Percentiles rank a stretch among this genome's conserved stretches.
These are phyloP conservation scores for Fabriciana adippe DNA, from an alignment of 2,888 invertebrate genomes.

Conservation along the genomic window DNA sequence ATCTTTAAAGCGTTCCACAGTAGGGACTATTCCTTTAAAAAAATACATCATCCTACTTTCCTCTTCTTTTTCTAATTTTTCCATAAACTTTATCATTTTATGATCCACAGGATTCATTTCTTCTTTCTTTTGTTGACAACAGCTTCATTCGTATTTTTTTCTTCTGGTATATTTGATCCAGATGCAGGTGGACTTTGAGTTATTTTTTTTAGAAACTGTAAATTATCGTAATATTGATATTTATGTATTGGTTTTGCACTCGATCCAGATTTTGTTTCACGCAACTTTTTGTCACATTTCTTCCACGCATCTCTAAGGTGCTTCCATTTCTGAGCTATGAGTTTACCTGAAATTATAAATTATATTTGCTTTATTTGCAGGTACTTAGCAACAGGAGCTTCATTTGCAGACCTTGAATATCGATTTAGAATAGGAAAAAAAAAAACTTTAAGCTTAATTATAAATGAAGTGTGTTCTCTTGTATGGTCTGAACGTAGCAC, in stretches of 20 bases:
- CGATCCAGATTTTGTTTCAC: conserved; percentile 41
- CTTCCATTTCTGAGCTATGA: conserved; percentile 39
- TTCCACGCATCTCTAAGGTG: conserved; percentile 41
- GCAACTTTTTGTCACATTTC: conserved; percentile 40
- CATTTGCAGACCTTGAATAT: conserved; percentile 17
- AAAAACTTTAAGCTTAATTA: conserved; percentile 8
- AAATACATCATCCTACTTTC: conserved; percentile 40
- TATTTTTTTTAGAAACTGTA: conserved; percentile 32
- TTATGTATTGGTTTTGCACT: too few relatives aligned
- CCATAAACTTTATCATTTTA: conserved; percentile 43
- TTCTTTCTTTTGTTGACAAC: conserved; percentile 32
- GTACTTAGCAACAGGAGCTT: conserved; percentile 15
- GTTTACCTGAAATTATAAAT: conserved; percentile 37
- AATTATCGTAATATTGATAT: conserved; percentile 40
- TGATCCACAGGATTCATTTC: conserved; percentile 41
- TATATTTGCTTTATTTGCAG: conserved; percentile 19
- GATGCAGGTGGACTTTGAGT: conserved; percentile 23
- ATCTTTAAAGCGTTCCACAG: conserved; percentile 43
- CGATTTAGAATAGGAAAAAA: conserved; percentile 18
- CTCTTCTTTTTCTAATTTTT: conserved; percentile 44
- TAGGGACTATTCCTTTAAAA: conserved; percentile 40
- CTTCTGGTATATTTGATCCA: conserved; percentile 24
- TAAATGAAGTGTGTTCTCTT: conserved; percentile 13
- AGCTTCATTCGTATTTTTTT: conserved; percentile 20
- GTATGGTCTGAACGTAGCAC: conserved; percentile 15